phyloP scores from a whole-genome alignment of 2,888 invertebrate species.

The Xestia rhomboidea region DNA sequence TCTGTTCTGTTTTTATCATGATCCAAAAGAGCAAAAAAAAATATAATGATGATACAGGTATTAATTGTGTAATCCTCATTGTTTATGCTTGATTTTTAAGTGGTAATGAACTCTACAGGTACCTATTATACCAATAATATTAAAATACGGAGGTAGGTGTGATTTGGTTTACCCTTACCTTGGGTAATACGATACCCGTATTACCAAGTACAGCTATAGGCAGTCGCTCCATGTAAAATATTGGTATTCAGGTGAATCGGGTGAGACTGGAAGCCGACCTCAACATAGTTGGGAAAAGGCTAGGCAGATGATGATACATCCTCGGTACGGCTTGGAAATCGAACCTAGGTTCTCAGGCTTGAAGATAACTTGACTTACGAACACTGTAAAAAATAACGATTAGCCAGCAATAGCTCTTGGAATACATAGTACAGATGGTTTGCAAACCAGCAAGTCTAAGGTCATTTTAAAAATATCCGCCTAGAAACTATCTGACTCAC shows the following conservation, averaged over 20 bases:
- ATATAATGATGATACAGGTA: background rate
- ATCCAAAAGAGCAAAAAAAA: background rate
- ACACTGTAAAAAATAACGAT: background rate
- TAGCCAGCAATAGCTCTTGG: conserved; percentile 74
- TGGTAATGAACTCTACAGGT: background rate
- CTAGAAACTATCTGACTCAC: no score
- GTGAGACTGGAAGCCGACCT: background rate
- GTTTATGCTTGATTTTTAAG: background rate
- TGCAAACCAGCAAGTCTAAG: no score
- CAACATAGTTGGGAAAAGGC: background rate
- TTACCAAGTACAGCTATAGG: no score
- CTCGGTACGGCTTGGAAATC: background rate
- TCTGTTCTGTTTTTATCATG: conserved; percentile 34
- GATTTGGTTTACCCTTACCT: background rate
- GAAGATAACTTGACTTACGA: background rate
- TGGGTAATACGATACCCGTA: no score
- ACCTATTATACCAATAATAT: background rate
- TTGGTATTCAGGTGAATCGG: no score
- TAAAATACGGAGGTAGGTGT: background rate
- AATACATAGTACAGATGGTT: conserved; percentile 67
- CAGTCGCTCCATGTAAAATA: no score
- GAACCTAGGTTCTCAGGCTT: background rate
- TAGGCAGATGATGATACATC: background rate
- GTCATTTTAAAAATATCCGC: no score
- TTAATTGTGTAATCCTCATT: background rate